These are phyloP conservation scores for Tyrannus savana DNA, from an alignment of 2,113 vertebrate species.

Conservation along the genomic window DNA sequence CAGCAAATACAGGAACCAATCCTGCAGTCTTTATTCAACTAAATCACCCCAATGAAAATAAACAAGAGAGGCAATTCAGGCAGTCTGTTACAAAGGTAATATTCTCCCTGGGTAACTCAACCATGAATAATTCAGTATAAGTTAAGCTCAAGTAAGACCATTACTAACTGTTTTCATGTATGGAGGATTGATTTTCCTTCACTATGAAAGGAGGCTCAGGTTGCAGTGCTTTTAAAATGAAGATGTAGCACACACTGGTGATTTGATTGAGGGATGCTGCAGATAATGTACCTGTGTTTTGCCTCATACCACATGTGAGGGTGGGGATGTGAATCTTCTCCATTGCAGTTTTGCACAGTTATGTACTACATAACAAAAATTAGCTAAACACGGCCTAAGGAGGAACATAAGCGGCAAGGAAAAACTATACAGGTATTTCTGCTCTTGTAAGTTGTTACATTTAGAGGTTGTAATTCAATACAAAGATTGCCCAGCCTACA, in stretches of 20 bases:
- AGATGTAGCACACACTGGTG: not conserved
- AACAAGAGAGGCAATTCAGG: not conserved
- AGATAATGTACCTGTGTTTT: not conserved
- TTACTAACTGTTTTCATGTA: constrained; percentile 41
- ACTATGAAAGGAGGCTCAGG: not conserved
- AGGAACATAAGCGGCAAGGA: not conserved
- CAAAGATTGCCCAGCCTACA: not conserved
- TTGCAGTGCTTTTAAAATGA: not conserved
- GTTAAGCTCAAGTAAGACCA: constrained; percentile 6
- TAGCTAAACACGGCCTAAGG: not conserved
- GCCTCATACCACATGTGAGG: not conserved
- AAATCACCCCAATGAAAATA: not conserved
- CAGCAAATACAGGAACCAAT: not conserved
- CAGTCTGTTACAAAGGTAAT: not conserved
- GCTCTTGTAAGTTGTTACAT: not conserved
- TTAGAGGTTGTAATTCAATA: not conserved
- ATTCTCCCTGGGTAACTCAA: not conserved
- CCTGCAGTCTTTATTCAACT: not conserved
- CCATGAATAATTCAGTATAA: constrained; percentile 25
- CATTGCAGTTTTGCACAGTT: not conserved
- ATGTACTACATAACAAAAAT: not conserved
- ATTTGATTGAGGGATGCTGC: not conserved
- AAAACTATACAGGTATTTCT: not conserved
- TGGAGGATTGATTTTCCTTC: constrained; percentile 37
- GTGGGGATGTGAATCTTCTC: not conserved